A percentile compares a stretch with the other conserved stretches of the same genome.
phyloP scores from a whole-genome alignment of 2,113 vertebrate genomes.

The Carassius gibelio region DNA sequence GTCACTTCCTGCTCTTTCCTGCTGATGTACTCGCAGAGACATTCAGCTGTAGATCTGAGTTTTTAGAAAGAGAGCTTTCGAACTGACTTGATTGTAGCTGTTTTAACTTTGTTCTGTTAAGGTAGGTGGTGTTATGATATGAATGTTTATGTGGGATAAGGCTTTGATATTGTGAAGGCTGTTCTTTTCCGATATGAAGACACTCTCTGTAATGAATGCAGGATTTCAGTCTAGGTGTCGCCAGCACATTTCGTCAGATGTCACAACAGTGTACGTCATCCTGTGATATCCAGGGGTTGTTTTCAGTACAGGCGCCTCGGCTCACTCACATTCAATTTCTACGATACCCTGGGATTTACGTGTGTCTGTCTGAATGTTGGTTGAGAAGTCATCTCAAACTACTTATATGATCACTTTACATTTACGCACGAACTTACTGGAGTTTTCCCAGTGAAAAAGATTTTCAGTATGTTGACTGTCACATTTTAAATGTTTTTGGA shows the following conservation, averaged over 20 bases:
- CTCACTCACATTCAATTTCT: not conserved
- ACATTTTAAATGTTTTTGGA: too few relatives aligned
- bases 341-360: not conserved
- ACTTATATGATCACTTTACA: too few relatives aligned
- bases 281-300: not conserved
- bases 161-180: not conserved
- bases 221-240: not conserved
- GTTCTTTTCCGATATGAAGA: constrained; percentile 10
- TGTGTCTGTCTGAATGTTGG: not conserved
- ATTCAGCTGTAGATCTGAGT: not conserved
- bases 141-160: not conserved
- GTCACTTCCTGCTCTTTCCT: not conserved
- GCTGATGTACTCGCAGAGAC: not conserved
- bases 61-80: not conserved
- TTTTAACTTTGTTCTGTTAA: not conserved
- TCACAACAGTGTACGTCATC: not conserved
- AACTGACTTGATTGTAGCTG: not conserved
- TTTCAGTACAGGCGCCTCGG: constrained; percentile 1
- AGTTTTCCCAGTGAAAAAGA: too few relatives aligned
- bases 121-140: not conserved
- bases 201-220: not conserved
- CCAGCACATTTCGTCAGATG: not conserved
- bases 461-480: too few relatives aligned
- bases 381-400: not conserved
- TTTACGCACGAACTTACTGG: too few relatives aligned